phyloP scores from a whole-genome alignment of 1,140 invertebrate species.

The Heliothis subflexa region DNA sequence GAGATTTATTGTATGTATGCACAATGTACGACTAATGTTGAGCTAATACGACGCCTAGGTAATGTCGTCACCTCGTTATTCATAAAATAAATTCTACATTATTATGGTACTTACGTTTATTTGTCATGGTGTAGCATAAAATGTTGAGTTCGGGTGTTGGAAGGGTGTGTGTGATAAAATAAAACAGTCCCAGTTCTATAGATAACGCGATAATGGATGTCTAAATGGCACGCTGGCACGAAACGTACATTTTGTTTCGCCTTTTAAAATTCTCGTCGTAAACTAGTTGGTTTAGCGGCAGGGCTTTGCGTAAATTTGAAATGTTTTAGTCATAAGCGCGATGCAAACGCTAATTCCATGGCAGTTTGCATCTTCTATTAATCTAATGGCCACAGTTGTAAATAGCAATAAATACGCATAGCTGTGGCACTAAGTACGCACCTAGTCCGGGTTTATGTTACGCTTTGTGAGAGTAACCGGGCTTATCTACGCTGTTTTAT shows the following conservation, averaged over 20 bases:
- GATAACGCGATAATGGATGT: slow-evolving; percentile 53
- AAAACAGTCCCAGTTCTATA: slow-evolving; percentile 49
- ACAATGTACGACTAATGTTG: background rate
- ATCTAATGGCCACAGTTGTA: slow-evolving; percentile 51
- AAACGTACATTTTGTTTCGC: slow-evolving; percentile 39
- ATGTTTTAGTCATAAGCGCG: slow-evolving; percentile 10
- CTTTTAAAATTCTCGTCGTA: slow-evolving; percentile 45
- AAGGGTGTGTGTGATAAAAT: slow-evolving; percentile 45
- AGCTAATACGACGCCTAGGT: background rate
- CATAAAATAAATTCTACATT: slow-evolving; percentile 5
- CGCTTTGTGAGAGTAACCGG: slow-evolving; percentile 69
- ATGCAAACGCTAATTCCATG: slow-evolving; percentile 22
- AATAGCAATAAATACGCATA: slow-evolving; percentile 62
- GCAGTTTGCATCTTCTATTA: slow-evolving; percentile 50
- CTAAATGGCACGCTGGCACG: slow-evolving; percentile 53
- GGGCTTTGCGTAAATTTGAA: slow-evolving; percentile 33
- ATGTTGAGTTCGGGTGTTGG: slow-evolving; percentile 32
- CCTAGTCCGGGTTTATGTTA: slow-evolving; percentile 65
- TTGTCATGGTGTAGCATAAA: slow-evolving; percentile 25
- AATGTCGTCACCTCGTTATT: slow-evolving; percentile 21
- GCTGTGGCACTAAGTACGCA: slow-evolving; percentile 57
- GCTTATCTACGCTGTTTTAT: slow-evolving; percentile 81
- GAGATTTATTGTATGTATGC: slow-evolving; percentile 3
- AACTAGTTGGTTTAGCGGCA: slow-evolving; percentile 20
- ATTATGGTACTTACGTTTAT: slow-evolving; percentile 12